Evolutionary conservation across 2,113 vertebrate genomes (phyloP), one percentile per base, ranked within the genome.

Genomic region (Fulica atra): DNA sequence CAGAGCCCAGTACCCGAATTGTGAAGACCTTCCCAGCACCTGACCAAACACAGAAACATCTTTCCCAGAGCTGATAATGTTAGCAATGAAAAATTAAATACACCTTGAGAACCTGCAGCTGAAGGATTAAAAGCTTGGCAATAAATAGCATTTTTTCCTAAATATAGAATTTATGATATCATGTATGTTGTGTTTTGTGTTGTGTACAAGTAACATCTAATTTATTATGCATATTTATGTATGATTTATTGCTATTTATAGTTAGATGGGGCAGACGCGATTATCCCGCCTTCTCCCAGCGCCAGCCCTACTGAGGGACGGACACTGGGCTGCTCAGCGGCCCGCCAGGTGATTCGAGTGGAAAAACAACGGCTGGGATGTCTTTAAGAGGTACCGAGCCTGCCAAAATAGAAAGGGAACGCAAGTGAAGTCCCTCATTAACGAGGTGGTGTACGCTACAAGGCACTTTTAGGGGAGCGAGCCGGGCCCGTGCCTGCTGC

Each of bases 261-360:
- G 13, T 26, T 3, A 24, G 7, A 17, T 4, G 5, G 18, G 18
- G 9, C 56, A 64, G 28, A 29, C 0, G 1, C 1, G 1, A 57
- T 82, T 53, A 20, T 38, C 42, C 44, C 51, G 13, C 25, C 16
- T 42, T 28, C 20, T 20, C 44, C 26, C 0, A 4, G 11, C 4
- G 1, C 6, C 56, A 72, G 2, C 16, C 29, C 17, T 8, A 5
- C 35, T 17, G 48, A 42, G 10, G 19, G 4, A 16, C 36, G 33
- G 38, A 6, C 42, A 40, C 1, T 0, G 16, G 17, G 14, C 16
- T 10, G 6, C 23, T 3, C 51, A 42, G 36, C 13, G 29, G 23
- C 72, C 51, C 14, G 4, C 3, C 24, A 13, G 11, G 3, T 3
- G 48, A 38, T 36, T 33, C 14, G 1, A 10, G 14, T 5, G 31